Base-by-base conservation (phyloP, 1,140 invertebrate species). In the Ladona fulva region DNA sequence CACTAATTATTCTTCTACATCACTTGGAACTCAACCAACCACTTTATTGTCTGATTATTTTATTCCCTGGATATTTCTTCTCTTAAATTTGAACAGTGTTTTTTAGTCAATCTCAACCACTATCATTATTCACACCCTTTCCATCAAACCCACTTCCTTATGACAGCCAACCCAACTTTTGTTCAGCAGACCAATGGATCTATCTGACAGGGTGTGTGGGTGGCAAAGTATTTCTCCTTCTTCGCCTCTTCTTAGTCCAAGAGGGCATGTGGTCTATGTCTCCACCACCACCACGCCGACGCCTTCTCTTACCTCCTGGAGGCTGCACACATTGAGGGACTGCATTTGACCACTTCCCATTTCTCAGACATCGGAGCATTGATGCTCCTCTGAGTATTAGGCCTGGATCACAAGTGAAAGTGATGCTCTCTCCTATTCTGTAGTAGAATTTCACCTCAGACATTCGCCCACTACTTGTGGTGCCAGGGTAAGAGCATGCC, bases 391-490 rank as follows among this genome's bases (percentile, higher is more conserved):
- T 88, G 52, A 96, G 85, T 78, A 87, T 86, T 77, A 94, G 90
- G 0, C 93, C 93, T 3, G 92, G 89, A 78, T 92, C 91, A 82
- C 94, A 95, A 5, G 92, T 92, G 84, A 95, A 95, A 5, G 90
- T 92, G 24, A 95, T 91, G n/a, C 91, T 93, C 83, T 95, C 93
- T 0, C 92, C 92, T 78, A 95, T 93, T 81, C 90, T 90, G 84
- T 95, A 95, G 85, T 93, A 95, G 85, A 95, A 95, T 83, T 94
- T 94, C 7, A 95, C 93, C 0, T 90, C 90, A 1, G 93, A 95
- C 90, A 94, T 94, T 22, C 92, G 89, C 6, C 92, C 93, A 78
- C 92, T 93, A 82, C 94, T 94, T 19, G 92, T 93, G 14, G 92
- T 94, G 16, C 93, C 94, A 0, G 93, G 93, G 85, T 95, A 95